Base-by-base conservation (phyloP, 2,888 invertebrate species). In the Parthenolecanium corni region DNA sequence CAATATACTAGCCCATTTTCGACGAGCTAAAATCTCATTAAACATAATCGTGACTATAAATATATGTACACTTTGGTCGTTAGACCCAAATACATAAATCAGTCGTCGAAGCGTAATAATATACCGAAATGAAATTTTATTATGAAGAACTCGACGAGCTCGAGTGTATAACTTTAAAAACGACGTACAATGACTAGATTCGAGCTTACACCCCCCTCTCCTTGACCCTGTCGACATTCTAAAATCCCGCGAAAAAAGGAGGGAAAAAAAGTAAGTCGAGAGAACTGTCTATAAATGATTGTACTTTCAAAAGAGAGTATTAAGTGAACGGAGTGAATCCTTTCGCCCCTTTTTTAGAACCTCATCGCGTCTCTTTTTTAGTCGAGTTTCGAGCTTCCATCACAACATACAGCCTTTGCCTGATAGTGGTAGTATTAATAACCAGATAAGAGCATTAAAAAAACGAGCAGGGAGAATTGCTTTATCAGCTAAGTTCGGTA, bases 401-500 rank as follows among this genome's bases (percentile, higher is more conserved):
- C 31, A 31, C 31, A 31, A 31, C 31, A 31, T 31, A 31, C 31
- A 31, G 31, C 31, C 31, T 21, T 16, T 56, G n/a, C 16, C n/a
- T 24, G 51, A 6, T 31, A 23, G 51, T 25, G 38, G 49, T 38
- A 40, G 61, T 61, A 61, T 61, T 61, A 61, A 61, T 51, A 61
- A 51, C 61, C 61, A 51, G 61, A 61, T 61, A 61, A 61, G 61
- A 61, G 61, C 61, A 61, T 61, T 61, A 49, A 61, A 61, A 31
- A 31, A 31, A 31, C 4, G 9, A 31, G 9, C 5, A 61, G 61
- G 61, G 61, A 61, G 61, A 61, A 61, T 61, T 61, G 61, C 61
- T 61, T 61, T 61, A 61, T 61, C 61, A 61, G 61, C 61, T 38
- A 40, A 31, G 61, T 61, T 61, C 23, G 49, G 51, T 57, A 40